Evolutionary conservation across 2,797 vertebrate genomes (phyloP).

Genomic region (Alauda arvensis): DNA sequence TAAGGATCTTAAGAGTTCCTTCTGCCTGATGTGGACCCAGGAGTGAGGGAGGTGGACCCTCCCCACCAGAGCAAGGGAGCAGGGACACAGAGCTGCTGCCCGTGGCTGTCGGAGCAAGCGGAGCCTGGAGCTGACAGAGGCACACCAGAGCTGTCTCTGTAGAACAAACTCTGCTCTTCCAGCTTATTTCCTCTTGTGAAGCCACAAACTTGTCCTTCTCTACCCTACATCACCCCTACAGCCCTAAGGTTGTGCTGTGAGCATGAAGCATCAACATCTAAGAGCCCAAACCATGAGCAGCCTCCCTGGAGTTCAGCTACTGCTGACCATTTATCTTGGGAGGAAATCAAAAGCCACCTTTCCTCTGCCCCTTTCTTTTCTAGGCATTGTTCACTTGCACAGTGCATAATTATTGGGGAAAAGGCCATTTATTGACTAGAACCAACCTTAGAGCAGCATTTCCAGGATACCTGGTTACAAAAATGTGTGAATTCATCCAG

Average conservation of each 20-base stretch:
- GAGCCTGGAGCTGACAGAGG: not conserved
- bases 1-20: not conserved
- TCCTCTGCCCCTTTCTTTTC: not conserved
- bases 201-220: not conserved
- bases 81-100: not conserved
- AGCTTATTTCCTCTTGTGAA: not conserved
- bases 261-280: not conserved
- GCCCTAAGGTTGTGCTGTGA: not conserved
- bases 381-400: not conserved
- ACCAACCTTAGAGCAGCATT: not conserved
- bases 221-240: not conserved
- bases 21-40: not conserved
- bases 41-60: not conserved
- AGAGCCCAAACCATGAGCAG: not conserved
- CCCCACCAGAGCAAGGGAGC: not conserved
- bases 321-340: not conserved
- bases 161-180: not conserved
- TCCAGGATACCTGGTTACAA: not conserved
- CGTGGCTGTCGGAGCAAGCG: fast-evolving
- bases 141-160: not conserved
- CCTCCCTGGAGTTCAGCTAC: not conserved
- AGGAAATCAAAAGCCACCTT: not conserved
- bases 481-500: not conserved
- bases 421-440: not conserved
- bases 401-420: not conserved